Base-by-base conservation (phyloP, 2,797 vertebrate species). In the Perodicticus potto region DNA sequence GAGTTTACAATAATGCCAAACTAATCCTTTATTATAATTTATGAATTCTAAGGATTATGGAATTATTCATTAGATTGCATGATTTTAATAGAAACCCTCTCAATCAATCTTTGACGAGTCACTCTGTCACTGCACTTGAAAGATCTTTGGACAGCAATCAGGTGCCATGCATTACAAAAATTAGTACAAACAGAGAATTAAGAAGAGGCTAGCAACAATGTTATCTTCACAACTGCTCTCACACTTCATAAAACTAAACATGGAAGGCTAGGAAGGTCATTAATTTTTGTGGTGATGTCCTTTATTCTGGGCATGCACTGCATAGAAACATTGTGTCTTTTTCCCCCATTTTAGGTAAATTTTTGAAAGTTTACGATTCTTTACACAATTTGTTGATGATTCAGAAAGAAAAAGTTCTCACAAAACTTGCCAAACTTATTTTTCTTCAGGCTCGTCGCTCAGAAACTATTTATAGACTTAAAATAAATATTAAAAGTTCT, bases 401-500 rank as follows among this genome's bases (percentile, higher is more conserved):
- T 94, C 6, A 40, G 67, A 20, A 89, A 20, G 1, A 86, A 88
- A 77, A 32, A 40, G 12, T 59, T 17, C 57, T 73, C 32, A 76
- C 13, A 65, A 88, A 82, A 77, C 55, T 67, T 7, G 86, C 3
- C 19, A 91, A 80, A 80, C 87, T 92, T 87, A 57, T 73, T 91
- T 94, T 96, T 80, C 67, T 92, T 92, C 25, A 89, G 20, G 40
- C 74, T 49, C 22, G 81, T 57, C 43, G 25, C 13, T 43, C 85
- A 86, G 27, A 96, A 90, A 86, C 17, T 82, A 7, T 77, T 81
- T 61, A 84, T n/a, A 63, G n/a, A 92, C n/a, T 73, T 88, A 76
- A 85, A 80, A n/a, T 92, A 82, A 90, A 86, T 27, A 84, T 53
- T 70, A 59, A 70, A 97, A 77, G 13, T 92, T 97, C 32, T 43